phyloP scores from a whole-genome alignment of 2,888 invertebrate genomes.

The Schizotus pectinicornis region DNA sequence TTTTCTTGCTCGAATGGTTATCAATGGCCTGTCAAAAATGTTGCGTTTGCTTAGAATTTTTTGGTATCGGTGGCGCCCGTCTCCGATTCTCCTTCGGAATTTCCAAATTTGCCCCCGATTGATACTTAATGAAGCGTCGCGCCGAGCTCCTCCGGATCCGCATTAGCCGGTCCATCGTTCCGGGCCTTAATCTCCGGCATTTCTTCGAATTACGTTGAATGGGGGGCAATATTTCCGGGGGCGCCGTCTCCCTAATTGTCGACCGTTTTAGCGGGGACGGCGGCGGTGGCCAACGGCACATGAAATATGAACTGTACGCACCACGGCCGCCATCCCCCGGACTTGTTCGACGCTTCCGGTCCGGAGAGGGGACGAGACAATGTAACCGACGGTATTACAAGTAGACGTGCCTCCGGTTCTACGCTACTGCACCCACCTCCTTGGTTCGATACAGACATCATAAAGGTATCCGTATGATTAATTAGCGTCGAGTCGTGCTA shows the following conservation, averaged over 20 bases:
- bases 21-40: no score
- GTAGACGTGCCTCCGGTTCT: constrained; percentile 14
- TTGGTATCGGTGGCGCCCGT: no score
- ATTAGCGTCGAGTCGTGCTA: constrained; percentile 37
- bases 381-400: constrained; percentile 43
- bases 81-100: no score
- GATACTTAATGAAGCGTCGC: no score
- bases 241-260: constrained; percentile 41
- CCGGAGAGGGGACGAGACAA: constrained; percentile 47
- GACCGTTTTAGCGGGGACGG: constrained; percentile 39
- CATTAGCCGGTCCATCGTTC: no score
- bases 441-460: constrained; percentile 34
- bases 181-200: constrained; percentile 1
- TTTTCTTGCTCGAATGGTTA: no score
- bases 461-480: constrained; percentile 44
- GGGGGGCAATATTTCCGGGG: constrained; percentile 41
- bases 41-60: no score
- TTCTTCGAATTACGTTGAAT: constrained; percentile 33
- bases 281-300: constrained; percentile 37
- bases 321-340: constrained; percentile 44
- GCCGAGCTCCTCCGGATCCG: no score
- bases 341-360: constrained; percentile 50
- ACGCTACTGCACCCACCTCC: constrained; percentile 1
- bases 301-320: constrained; percentile 55
- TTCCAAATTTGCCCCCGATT: no score